Base-by-base conservation (phyloP, 2,888 invertebrate genomes). In the Ypsolopha scabrella region DNA sequence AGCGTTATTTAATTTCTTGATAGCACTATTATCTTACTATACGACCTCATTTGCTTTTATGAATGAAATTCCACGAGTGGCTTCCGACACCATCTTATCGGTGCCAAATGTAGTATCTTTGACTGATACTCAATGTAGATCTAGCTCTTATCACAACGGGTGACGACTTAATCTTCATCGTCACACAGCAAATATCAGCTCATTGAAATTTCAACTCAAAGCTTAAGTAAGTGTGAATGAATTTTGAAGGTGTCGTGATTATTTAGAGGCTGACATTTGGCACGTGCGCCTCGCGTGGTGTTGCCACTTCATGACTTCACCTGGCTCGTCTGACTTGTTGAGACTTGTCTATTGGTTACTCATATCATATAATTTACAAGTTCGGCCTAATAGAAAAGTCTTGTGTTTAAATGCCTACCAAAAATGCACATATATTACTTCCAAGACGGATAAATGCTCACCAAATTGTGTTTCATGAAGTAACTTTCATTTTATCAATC, bases 31-130 rank as follows among this genome's bases (percentile, higher is more conserved):
- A 54, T 60, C 60, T 59, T 62, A 61, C 60, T 58, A 53, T 53
- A 54, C 41, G 60, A 56, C 59, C 61, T 62, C 53, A 57, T 56
- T 56, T 47, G 51, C 46, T 52, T 58, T 62, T 56, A 61, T 61
- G 59, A 62, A 61, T 61, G 63, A 56, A 24, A 62, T 48, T 39
- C 34, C 58, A 58, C 54, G 54, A 33, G 41, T 4, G 48, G 45
- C 51, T 53, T 54, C 56, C 60, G 43, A 43, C 24, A 43, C 13
- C 7, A 43, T 0, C 24, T 14, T 43, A 9, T 1, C 13, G 8
- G 9, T 4, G 14, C 14, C 8, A 1, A 43, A 43, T 4, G 24
- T 43, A 13, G 3, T 9, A 43, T 24, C 4, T 14, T 9, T 13
- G 13, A 11, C 43, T 9, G 9, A 43, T 43, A 14, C 3, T 13